Evolutionary conservation across 1,140 invertebrate genomes (phyloP), one percentile per base, ranked within the genome.

Genomic region (Pemphigus obesinymphae): DNA sequence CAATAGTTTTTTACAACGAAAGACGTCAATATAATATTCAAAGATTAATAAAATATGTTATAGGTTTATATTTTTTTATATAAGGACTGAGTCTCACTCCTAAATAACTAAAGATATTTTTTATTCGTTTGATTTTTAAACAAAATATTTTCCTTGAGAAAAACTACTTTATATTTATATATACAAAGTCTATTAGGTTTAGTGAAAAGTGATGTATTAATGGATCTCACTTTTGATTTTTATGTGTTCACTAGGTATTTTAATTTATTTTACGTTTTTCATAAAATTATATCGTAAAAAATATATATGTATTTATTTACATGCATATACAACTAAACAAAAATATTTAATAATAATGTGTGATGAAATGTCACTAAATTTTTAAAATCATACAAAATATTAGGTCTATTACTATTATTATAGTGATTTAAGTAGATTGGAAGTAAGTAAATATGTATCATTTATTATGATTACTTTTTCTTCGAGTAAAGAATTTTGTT

Each of bases 111-210:
- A 43, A 80, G 34, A 61, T 11, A 34, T 63, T 58, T 80, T 80
- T 80, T 80, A 80, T 80, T 80, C 50, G 76, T 63, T 80, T 80
- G 76, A 80, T 80, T 80, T 80, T 80, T 80, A 80, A 80, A 63
- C 55, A 80, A 80, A 80, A 80, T 5, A 80, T 80, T 80, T 80
- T 80, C 26, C 76, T 63, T 26, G 55, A 63, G 53, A 78, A 80
- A 80, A 80, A 63, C 13, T 80, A 40, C 55, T 63, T 80, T 80
- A 63, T 63, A 80, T 80, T 78, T 55, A 55, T 8, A 78, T 78
- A 43, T 80, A 80, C 76, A 80, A 63, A 63, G 76, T 80, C 13
- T 73, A 73, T 80, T 76, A 55, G 31, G 1, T 76, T 80, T 63
- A 80, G 37, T 3, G 26, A 43, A 63, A 80, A 80, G 76, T 80